These are phyloP conservation scores for Dendroctonus valens DNA, from an alignment of 1,140 invertebrate genomes.

Conservation along the genomic window DNA sequence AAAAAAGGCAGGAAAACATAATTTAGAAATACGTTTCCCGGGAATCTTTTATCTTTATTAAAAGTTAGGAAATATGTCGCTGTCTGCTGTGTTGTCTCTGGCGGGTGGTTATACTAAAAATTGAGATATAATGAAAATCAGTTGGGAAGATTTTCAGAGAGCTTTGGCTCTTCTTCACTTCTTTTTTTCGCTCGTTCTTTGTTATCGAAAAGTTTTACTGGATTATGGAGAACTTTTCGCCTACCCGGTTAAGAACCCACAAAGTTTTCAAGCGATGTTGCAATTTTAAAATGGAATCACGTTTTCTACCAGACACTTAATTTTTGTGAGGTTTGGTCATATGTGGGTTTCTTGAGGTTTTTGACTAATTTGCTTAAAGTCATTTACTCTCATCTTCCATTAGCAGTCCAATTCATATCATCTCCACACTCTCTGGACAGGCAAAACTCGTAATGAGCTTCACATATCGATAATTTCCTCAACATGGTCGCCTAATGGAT, in stretches of 20 bases:
- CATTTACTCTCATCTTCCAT: too few species aligned
- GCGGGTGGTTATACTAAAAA: slow-evolving; percentile 30
- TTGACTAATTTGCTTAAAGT: too few species aligned
- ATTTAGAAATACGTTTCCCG: slow-evolving; percentile 31
- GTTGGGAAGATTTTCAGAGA: slow-evolving; percentile 9
- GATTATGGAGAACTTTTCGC: slow-evolving; percentile 6
- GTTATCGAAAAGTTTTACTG: slow-evolving; percentile 12
- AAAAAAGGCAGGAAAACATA: slow-evolving; percentile 27
- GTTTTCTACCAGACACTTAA: too few species aligned
- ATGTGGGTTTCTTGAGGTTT: too few species aligned
- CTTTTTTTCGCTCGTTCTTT: slow-evolving; percentile 4
- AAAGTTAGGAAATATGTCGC: slow-evolving; percentile 30
- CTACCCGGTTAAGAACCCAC: not conserved
- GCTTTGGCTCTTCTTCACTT: slow-evolving; percentile 2
- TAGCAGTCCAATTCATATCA: too few species aligned
- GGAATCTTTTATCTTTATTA: slow-evolving; percentile 33
- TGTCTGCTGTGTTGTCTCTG: slow-evolving; percentile 26
- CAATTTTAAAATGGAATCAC: too few species aligned
- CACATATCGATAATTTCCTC: too few species aligned
- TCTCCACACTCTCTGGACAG: too few species aligned
- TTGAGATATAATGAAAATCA: slow-evolving; percentile 31
- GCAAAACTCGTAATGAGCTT: too few species aligned
- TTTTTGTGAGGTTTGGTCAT: too few species aligned
- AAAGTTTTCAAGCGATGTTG: too few species aligned
- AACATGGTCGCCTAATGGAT: too few species aligned